These are phyloP conservation scores for Brachyptera risi DNA, from an alignment of 2,888 invertebrate genomes.

Conservation along the genomic window DNA sequence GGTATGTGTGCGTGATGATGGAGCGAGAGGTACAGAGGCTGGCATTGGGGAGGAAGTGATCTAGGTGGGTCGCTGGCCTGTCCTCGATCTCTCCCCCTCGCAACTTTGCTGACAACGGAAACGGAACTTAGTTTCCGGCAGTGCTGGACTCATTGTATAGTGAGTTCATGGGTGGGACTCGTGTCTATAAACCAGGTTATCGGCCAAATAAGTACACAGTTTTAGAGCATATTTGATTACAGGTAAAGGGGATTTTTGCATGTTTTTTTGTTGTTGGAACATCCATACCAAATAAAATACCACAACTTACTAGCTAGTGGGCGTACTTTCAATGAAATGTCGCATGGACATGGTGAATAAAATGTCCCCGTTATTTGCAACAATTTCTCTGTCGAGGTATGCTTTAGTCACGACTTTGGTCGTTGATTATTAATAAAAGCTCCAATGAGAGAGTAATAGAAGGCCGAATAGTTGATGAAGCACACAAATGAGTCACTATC, in stretches of 20 bases:
- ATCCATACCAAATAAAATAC: too few species aligned
- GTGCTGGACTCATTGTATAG: neutral
- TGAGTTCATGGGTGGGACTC: constrained; percentile 25
- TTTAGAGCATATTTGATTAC: neutral
- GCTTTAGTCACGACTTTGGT: too few species aligned
- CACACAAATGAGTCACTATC: too few species aligned
- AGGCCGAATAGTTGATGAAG: too few species aligned
- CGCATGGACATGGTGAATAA: neutral
- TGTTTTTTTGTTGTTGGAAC: neutral
- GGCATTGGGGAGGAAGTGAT: neutral
- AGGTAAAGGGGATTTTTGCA: neutral
- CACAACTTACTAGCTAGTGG: neutral
- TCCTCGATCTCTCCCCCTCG: constrained; percentile 14
- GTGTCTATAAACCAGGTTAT: constrained; percentile 24
- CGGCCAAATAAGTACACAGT: constrained; percentile 17
- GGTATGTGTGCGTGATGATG: too few species aligned
- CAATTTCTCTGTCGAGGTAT: too few species aligned
- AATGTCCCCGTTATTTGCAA: neutral
- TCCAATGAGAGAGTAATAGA: too few species aligned
- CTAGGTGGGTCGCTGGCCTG: constrained; percentile 27
- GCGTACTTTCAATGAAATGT: neutral
- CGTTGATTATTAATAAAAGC: too few species aligned
- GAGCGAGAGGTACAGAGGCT: too few species aligned
- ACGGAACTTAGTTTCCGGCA: constrained; percentile 27
- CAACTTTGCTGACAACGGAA: constrained; percentile 24